Conservation (phyloP, 2,888 invertebrate species). For the Anthoptus insignis region DNA sequence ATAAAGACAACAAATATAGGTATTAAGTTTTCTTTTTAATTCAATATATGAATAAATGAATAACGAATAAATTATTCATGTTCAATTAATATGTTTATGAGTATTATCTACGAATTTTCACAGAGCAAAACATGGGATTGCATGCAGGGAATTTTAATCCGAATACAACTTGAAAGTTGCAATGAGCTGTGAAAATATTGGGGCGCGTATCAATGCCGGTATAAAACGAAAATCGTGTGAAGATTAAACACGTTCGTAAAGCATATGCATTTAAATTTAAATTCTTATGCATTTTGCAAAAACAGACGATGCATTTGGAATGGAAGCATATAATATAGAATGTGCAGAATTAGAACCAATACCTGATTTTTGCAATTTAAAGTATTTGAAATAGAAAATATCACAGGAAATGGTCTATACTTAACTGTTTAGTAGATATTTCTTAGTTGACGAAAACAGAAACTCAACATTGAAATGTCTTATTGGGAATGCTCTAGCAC, state of each 20-base stretch:
- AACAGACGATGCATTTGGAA: too few relatives aligned
- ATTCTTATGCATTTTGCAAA: too few relatives aligned
- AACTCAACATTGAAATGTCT: background rate
- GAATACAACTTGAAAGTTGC: conserved; percentile 24
- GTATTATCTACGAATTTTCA: conserved; percentile 2
- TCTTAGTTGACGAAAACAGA: background rate
- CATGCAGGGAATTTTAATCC: conserved; percentile 25
- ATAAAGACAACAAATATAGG: background rate
- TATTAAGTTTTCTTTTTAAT: too few relatives aligned
- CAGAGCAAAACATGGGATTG: conserved; percentile 15
- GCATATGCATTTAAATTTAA: too few relatives aligned
- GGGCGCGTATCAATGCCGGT: conserved; percentile 58
- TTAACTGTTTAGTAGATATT: background rate
- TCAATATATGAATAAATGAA: too few relatives aligned
- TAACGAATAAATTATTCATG: background rate
- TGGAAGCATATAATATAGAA: too few relatives aligned
- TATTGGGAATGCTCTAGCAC: background rate
- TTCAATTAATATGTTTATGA: background rate
- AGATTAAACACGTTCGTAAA: background rate
- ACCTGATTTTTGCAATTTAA: too few relatives aligned
- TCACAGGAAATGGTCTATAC: background rate
- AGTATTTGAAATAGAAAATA: background rate
- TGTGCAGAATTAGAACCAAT: too few relatives aligned
- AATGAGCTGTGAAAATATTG: conserved; percentile 66
- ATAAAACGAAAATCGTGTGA: background rate